phyloP scores from a whole-genome alignment of 2,113 vertebrate genomes.

The Recurvirostra avosetta region DNA sequence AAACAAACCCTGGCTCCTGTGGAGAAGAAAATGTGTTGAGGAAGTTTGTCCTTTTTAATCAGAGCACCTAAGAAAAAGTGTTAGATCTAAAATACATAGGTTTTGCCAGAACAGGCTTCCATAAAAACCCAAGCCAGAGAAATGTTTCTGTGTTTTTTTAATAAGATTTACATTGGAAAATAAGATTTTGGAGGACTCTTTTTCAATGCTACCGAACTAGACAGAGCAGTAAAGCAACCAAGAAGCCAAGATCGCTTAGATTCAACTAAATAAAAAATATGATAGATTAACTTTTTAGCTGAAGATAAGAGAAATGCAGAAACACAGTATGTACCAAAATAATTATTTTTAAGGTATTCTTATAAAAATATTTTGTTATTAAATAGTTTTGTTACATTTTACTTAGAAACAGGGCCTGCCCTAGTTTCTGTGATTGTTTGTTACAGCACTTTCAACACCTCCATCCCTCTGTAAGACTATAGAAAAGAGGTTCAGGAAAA shows the following conservation, averaged over 20 bases:
- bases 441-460: neutral
- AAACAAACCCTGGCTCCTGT: slow-evolving; percentile 33
- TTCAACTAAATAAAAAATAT: neutral
- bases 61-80: slow-evolving; percentile 10
- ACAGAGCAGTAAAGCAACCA: neutral
- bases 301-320: neutral
- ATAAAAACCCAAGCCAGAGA: neutral
- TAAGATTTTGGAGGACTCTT: neutral
- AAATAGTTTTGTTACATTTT: neutral
- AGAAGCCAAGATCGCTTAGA: neutral
- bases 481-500: neutral
- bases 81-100: slow-evolving; percentile 8
- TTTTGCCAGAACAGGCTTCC: slow-evolving; percentile 19
- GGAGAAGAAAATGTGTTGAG: slow-evolving; percentile 42
- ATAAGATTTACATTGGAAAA: neutral
- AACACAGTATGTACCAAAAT: neutral
- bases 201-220: neutral
- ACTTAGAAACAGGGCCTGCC: neutral
- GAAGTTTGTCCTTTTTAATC: slow-evolving; percentile 51
- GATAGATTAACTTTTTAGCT: neutral
- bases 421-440: neutral
- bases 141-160: neutral
- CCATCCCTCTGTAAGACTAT: neutral
- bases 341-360: neutral
- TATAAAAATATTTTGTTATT: neutral